Conservation (phyloP, 2,888 invertebrate species). For the Hipparchia sbordonii region DNA sequence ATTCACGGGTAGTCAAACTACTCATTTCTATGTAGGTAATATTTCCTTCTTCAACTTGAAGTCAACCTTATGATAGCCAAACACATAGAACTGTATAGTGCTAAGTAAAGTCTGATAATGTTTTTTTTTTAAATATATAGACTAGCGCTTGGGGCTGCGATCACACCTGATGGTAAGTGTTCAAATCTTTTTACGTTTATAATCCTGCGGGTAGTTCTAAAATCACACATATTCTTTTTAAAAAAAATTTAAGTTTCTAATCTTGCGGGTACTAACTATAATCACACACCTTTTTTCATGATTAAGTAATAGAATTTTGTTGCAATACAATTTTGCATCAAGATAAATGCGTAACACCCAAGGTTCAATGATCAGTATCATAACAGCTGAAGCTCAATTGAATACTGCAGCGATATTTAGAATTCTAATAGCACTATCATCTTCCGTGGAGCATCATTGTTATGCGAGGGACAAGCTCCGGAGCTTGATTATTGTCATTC, state of each 20-base stretch:
- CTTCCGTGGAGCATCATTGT: slow-evolving; percentile 9
- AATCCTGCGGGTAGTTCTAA: neutral
- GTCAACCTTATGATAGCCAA: no score
- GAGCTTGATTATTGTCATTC: slow-evolving; percentile 10
- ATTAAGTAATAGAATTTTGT: neutral
- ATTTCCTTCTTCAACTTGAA: no score
- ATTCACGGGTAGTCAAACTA: no score
- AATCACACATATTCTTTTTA: no score
- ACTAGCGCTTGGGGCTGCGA: no score
- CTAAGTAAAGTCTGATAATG: no score
- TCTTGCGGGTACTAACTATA: neutral
- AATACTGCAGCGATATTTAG: slow-evolving; percentile 15
- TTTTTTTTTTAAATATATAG: no score
- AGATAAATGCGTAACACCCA: neutral
- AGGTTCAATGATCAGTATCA: slow-evolving; percentile 8
- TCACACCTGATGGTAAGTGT: no score
- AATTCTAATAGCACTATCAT: slow-evolving; percentile 18
- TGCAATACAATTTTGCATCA: neutral
- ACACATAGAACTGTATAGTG: neutral
- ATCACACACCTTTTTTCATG: neutral
- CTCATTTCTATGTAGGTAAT: neutral
- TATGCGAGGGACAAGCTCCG: slow-evolving; percentile 4
- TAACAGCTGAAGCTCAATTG: neutral
- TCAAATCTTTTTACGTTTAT: neutral
- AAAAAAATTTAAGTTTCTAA: neutral